Base-by-base conservation (phyloP, 2,797 vertebrate genomes). In the Acanthurus tractus region DNA sequence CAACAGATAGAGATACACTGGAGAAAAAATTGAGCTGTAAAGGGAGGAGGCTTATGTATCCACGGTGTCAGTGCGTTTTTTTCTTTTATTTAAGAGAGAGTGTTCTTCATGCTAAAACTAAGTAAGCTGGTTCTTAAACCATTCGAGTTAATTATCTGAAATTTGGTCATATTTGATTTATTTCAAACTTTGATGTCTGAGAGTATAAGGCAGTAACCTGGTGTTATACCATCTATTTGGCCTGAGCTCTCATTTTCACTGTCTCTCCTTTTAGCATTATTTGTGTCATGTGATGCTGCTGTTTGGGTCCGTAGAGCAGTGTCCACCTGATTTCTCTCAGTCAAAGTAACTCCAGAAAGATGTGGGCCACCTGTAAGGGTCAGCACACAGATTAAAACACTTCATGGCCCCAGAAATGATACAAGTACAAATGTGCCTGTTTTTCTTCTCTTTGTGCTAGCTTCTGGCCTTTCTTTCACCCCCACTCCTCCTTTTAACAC, bases 261-360 rank as follows among this genome's bases (percentile, higher is more conserved):
- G 44, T 25, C 4, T 22, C 56, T 64, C 49, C 25, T 69, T 40
- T 72, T 56, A 18, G 61, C 13, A 29, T 58, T 57, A 45, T 74
- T 17, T 18, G 36, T 46, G 71, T 36, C 42, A 15, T 61, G 42
- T 25, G 22, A 48, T 45, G 45, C 34, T 63, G 52, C 44, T 71
- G 50, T 54, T 62, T 55, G 46, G 20, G 40, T 64, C 29, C n/a
- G 49, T 57, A 74, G 38, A 62, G 18, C 36, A 55, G 10, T 20
- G 58, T 52, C 38, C 1, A 7, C 70, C 78, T 79, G 4, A 62
- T 70, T 34, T 38, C 14, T 10, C 13, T 10, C 36, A 38, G 61
- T 62, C 20, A 53, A 42, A n/a, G 36, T 55, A 25, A 63, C 49
- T 67, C 38, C 17, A 64, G n/a, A 38, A 34, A 42, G 25, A 40